Evolutionary conservation across 2,888 invertebrate species (phyloP).

Genomic region (Palloptera scutellata): DNA sequence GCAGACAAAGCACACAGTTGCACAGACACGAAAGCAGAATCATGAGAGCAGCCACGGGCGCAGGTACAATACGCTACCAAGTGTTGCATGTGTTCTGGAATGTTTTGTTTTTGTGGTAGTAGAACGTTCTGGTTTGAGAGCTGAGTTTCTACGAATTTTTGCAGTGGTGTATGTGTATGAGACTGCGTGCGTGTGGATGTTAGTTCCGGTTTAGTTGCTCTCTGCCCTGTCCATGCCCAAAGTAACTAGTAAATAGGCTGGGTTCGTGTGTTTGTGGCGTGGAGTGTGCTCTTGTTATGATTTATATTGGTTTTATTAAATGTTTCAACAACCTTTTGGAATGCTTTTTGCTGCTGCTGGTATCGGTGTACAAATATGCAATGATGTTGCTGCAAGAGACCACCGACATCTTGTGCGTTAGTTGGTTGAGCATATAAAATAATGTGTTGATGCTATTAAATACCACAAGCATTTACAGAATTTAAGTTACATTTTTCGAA

Average conservation of each 20-base stretch:
- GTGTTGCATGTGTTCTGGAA: neutral
- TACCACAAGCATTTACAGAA: neutral
- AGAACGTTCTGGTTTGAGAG: neutral
- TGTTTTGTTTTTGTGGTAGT: neutral
- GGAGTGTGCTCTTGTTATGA: conserved; percentile 53
- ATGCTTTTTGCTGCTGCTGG: conserved; percentile 13
- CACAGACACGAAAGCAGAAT: neutral
- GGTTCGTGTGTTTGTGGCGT: conserved; percentile 9
- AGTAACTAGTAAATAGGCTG: neutral
- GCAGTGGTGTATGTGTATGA: neutral
- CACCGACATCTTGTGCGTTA: neutral
- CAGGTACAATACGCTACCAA: no score
- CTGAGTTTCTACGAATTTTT: neutral
- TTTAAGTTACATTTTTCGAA: neutral
- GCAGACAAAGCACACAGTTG: conserved; percentile 8
- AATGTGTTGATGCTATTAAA: neutral
- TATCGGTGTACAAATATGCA: neutral
- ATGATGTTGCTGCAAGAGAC: no score
- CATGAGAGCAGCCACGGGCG: no score
- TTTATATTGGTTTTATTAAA: conserved; percentile 63
- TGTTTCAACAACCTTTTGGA: conserved; percentile 59
- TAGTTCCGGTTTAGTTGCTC: conserved; percentile 37
- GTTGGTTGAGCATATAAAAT: neutral
- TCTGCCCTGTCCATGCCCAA: conserved; percentile 13
- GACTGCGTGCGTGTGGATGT: conserved; percentile 26